Evolutionary conservation across 1,140 invertebrate genomes (phyloP).

Genomic region (Calosoma granatense): DNA sequence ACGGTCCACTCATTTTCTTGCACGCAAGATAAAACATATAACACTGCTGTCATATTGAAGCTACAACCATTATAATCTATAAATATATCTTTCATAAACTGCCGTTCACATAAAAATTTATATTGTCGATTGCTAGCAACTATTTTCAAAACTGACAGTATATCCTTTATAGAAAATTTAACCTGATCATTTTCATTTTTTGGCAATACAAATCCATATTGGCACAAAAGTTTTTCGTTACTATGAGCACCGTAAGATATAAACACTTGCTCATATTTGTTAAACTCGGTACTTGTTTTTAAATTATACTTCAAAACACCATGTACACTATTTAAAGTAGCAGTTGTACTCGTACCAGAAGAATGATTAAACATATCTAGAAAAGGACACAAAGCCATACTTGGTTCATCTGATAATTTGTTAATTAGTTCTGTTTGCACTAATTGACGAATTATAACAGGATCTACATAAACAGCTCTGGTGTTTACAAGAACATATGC

Average conservation of each 20-base stretch:
- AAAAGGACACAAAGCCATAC: conserved; percentile 62
- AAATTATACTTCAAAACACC: conserved; percentile 43
- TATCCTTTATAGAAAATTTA: conserved; percentile 36
- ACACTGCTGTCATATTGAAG: conserved; percentile 35
- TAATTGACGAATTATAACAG: conserved; percentile 22
- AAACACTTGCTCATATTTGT: conserved; percentile 53
- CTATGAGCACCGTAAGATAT: conserved; percentile 65
- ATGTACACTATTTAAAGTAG: conserved; percentile 33
- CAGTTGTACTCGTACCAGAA: conserved; percentile 38
- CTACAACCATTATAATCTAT: conserved; percentile 32
- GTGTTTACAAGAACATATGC: conserved; percentile 70
- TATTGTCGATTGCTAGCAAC: conserved; percentile 31
- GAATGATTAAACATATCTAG: conserved; percentile 73
- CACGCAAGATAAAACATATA: conserved; percentile 29
- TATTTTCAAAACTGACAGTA: conserved; percentile 32
- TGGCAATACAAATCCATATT: conserved; percentile 65
- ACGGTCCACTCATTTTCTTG: conserved; percentile 18
- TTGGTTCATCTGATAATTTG: conserved; percentile 38
- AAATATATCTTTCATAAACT: conserved; percentile 37
- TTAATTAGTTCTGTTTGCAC: not conserved
- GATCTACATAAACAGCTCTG: conserved; percentile 49
- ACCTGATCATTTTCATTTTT: conserved; percentile 51
- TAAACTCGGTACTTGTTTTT: conserved; percentile 35
- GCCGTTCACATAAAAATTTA: conserved; percentile 40
- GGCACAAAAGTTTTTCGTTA: conserved; percentile 54